These are phyloP conservation scores for Drosophila santomea DNA, from an alignment of 1,140 invertebrate species.

Conservation along the genomic window DNA sequence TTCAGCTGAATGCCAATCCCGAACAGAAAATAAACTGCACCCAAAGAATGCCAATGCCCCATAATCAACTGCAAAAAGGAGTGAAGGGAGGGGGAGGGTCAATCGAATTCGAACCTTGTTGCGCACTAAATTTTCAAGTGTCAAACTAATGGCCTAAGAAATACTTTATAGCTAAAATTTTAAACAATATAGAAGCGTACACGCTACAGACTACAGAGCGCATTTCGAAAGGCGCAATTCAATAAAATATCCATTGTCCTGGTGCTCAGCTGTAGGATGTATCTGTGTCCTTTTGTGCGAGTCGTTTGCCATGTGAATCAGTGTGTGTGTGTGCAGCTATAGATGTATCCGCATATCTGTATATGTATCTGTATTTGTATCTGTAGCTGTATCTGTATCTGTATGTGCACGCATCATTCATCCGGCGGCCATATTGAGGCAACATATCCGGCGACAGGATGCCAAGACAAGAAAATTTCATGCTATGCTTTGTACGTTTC, in stretches of 20 bases:
- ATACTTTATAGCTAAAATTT: constrained; percentile 81
- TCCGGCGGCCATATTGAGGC: constrained; percentile 82
- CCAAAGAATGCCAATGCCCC: constrained; percentile 49
- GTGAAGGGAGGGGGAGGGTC: not conserved
- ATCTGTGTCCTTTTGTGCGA: constrained; percentile 19
- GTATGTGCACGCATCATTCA: constrained; percentile 76
- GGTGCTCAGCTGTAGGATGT: constrained; percentile 52
- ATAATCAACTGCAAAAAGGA: constrained; percentile 11
- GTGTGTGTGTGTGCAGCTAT: constrained; percentile 13
- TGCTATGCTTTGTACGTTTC: constrained; percentile 81
- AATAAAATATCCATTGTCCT: constrained; percentile 77
- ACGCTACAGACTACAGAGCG: constrained; percentile 35
- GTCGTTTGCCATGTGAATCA: constrained; percentile 18
- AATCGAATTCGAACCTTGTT: constrained; percentile 63
- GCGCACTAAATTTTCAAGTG: constrained; percentile 78
- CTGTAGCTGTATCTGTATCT: constrained; percentile 37
- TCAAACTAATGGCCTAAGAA: constrained; percentile 82
- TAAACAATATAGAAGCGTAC: constrained; percentile 69
- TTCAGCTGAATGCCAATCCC: constrained; percentile 27
- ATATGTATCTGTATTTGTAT: not conserved
- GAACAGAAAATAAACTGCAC: constrained; percentile 50
- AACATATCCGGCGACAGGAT: constrained; percentile 82
- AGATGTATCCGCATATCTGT: constrained; percentile 26
- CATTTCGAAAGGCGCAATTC: constrained; percentile 70
- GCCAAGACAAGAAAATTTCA: constrained; percentile 82